Evolutionary conservation across 1,140 invertebrate species (phyloP), one percentile per base, ranked within the genome.

Genomic region (Aphaenogaster floridana): DNA sequence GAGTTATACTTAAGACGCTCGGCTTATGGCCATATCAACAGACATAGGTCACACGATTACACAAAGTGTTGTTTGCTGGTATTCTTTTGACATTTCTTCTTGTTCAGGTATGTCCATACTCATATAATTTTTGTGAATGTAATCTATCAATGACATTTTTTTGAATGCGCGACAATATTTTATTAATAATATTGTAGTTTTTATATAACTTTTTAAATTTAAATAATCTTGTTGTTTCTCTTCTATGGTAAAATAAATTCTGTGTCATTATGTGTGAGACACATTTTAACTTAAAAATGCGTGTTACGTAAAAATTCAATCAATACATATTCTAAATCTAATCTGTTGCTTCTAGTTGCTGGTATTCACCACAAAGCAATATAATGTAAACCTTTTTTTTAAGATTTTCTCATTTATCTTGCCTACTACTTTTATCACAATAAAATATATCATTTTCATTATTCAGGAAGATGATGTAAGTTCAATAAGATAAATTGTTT

Each of bases 1-100:
- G 34, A 21, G 11, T 78, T 21, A 3, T 88, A n/a, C 64, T 89
- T 9, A 59, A 34, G 9, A 4, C 6, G 0, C 11, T 89, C 6
- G 79, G 86, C 5, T 69, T 84, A 17, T 88, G 72, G 77, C 85
- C 86, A 0, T 87, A 68, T 69, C 52, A 88, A 7, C 48, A 83
- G 2, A 13, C 61, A 13, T 50, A 50, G 48, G 3, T 86, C 0
- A 5, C n/a, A 1, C 17, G 39, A 28, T 13, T 80, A 28, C 57
- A 69, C 17, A 45, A 61, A 21, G 11, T 59, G 0, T n/a, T 86
- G 2, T 69, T 48, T 80, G 1, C 69, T 15, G 21, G 17, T 39
- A 59, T 61, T 80, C 54, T 80, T 39, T 36, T n/a, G 0, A 69
- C 76, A 28, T 68, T 66, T 68, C 59, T 63, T 3, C 0, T 80